These are phyloP conservation scores for Prionailurus viverrinus DNA, from an alignment of 2,113 vertebrate genomes.

Conservation along the genomic window DNA sequence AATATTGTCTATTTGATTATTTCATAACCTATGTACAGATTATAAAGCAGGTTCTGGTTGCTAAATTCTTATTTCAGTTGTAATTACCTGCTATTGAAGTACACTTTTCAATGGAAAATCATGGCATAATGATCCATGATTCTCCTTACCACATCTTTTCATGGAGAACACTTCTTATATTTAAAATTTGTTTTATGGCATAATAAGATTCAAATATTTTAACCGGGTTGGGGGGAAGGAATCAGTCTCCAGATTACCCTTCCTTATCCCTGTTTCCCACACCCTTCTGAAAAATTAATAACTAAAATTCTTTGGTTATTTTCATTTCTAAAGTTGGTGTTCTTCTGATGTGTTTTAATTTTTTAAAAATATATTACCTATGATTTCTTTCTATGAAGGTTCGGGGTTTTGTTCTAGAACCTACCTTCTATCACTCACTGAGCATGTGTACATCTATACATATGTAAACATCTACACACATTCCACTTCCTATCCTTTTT, in stretches of 20 bases:
- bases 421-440: accelerated
- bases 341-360: not conserved
- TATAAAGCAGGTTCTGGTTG: slow-evolving; percentile 78
- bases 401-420: not conserved
- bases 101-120: not conserved
- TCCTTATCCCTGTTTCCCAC: not conserved
- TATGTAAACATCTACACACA: not conserved
- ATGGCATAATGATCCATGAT: not conserved
- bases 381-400: not conserved
- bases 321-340: not conserved
- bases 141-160: not conserved
- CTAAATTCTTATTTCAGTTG: slow-evolving; percentile 58
- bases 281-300: not conserved
- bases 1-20: slow-evolving; percentile 79
- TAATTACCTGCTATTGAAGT: slow-evolving; percentile 49
- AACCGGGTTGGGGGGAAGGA: accelerated
- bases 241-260: not conserved
- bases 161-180: not conserved
- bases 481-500: not conserved
- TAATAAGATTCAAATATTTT: slow-evolving; percentile 23
- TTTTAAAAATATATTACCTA: not conserved
- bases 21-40: slow-evolving; percentile 76
- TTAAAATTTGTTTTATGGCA: not conserved
- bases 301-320: not conserved
- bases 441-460: accelerated